Percentiles rank a stretch among this genome's conserved stretches.
Conservation (phyloP, 2,888 invertebrate genomes). For the Chrysodeixis includens region DNA sequence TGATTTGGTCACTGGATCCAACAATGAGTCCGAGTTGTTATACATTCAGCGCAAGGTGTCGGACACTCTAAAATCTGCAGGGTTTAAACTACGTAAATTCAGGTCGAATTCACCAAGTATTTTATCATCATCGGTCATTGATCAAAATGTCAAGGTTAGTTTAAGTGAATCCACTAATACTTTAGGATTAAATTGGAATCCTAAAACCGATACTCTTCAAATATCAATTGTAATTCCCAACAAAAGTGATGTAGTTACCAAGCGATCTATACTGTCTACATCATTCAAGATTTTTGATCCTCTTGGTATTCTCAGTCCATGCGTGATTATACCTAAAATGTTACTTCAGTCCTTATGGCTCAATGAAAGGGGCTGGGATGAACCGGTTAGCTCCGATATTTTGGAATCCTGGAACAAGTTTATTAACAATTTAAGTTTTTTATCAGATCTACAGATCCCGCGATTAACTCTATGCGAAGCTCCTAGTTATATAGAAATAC, state of each 20-base stretch:
- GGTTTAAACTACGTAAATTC: slow-evolving; percentile 50
- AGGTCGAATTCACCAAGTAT: slow-evolving; percentile 19
- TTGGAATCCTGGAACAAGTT: slow-evolving; percentile 20
- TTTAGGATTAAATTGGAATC: slow-evolving; percentile 42
- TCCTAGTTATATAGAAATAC: slow-evolving; percentile 48
- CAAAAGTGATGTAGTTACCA: slow-evolving; percentile 19
- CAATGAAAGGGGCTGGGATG: slow-evolving; percentile 36
- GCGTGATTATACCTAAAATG: slow-evolving; percentile 46
- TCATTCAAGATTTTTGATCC: slow-evolving; percentile 47
- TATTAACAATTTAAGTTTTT: slow-evolving; percentile 9
- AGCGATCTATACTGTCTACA: slow-evolving; percentile 38
- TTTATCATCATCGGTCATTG: slow-evolving; percentile 10
- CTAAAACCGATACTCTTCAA: slow-evolving; percentile 33
- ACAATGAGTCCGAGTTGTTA: slow-evolving; percentile 22
- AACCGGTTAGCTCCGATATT: slow-evolving; percentile 25
- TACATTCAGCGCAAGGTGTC: slow-evolving; percentile 32
- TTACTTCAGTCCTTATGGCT: slow-evolving; percentile 41
- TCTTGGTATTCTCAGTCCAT: slow-evolving; percentile 37
- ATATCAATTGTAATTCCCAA: slow-evolving; percentile 28
- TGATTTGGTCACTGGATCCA: slow-evolving; percentile 46
- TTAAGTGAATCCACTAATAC: slow-evolving; percentile 25
- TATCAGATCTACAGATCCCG: slow-evolving; percentile 39
- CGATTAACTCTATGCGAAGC: slow-evolving; percentile 44
- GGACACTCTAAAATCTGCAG: slow-evolving; percentile 15
- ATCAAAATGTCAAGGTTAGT: slow-evolving; percentile 10